Conservation (phyloP, 2,888 invertebrate species). For the Glaucopsyche alexis region DNA sequence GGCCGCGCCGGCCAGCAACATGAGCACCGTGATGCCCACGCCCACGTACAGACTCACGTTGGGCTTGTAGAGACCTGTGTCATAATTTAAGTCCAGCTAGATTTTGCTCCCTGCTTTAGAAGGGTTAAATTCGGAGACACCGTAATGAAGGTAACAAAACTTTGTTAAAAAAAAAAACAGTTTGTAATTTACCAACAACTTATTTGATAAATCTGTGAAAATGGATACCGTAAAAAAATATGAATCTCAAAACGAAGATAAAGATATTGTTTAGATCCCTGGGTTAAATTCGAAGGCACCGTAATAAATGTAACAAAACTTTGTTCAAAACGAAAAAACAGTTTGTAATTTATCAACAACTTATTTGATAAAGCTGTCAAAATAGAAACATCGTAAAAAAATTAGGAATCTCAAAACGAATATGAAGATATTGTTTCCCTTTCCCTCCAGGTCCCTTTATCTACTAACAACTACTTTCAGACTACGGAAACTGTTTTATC, state of each 20-base stretch:
- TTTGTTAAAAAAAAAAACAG: background rate
- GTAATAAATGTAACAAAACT: background rate
- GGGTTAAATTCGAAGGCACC: background rate
- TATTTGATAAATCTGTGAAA: background rate
- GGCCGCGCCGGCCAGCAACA: constrained; percentile 58
- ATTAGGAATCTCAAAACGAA: too few species aligned
- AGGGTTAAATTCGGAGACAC: background rate
- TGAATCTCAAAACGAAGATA: too few species aligned
- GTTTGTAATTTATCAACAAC: too few species aligned
- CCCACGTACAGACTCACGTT: constrained; percentile 65
- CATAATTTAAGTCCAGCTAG: too few species aligned
- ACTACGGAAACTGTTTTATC: background rate
- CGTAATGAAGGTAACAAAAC: background rate
- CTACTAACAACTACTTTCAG: background rate
- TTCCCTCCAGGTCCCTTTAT: background rate
- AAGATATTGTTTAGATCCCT: too few species aligned
- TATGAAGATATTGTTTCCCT: too few species aligned
- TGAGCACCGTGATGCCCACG: constrained; percentile 63
- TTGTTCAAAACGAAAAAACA: background rate
- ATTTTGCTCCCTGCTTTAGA: background rate
- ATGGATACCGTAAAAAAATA: too few species aligned
- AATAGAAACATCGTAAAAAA: too few species aligned
- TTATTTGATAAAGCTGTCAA: background rate
- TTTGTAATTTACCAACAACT: too few species aligned
- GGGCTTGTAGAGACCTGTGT: constrained; percentile 56